These are phyloP conservation scores for Thereva nobilitata DNA, from an alignment of 2,888 invertebrate genomes.

Conservation along the genomic window DNA sequence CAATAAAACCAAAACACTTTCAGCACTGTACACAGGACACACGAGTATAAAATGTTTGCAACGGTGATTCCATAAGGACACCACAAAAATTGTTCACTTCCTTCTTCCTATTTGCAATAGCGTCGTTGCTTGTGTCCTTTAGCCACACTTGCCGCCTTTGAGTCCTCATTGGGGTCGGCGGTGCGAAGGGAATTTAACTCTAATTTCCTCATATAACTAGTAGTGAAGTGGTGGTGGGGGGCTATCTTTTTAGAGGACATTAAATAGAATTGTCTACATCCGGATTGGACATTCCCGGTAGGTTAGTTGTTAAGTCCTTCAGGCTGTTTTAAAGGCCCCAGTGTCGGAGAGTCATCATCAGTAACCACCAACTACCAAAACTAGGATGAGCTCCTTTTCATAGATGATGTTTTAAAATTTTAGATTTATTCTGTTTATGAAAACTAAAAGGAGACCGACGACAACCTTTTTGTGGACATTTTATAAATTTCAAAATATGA, in stretches of 20 bases:
- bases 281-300: conserved; percentile 32
- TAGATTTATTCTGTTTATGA: conserved; percentile 32
- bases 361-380: conserved; percentile 16
- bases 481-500: conserved; percentile 14
- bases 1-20: too few species aligned
- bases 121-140: conserved; percentile 19
- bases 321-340: conserved; percentile 21
- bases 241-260: conserved; percentile 26
- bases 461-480: conserved; percentile 15
- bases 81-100: conserved; percentile 30
- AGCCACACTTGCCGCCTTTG: neutral
- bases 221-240: neutral
- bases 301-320: conserved; percentile 25
- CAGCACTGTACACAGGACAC: too few species aligned
- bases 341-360: conserved; percentile 15
- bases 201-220: too few species aligned
- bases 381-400: conserved; percentile 14
- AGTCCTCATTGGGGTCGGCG: neutral
- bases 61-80: conserved; percentile 31
- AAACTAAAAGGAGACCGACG: conserved; percentile 16
- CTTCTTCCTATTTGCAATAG: conserved; percentile 28
- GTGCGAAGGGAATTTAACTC: conserved; percentile 21
- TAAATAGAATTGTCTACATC: conserved; percentile 32
- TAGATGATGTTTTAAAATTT: conserved; percentile 18
- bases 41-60: neutral